A percentile compares a stretch with the other conserved stretches of the same genome.
phyloP scores from a whole-genome alignment of 2,888 invertebrate species.

The Sinopyrophorus schimmeli region DNA sequence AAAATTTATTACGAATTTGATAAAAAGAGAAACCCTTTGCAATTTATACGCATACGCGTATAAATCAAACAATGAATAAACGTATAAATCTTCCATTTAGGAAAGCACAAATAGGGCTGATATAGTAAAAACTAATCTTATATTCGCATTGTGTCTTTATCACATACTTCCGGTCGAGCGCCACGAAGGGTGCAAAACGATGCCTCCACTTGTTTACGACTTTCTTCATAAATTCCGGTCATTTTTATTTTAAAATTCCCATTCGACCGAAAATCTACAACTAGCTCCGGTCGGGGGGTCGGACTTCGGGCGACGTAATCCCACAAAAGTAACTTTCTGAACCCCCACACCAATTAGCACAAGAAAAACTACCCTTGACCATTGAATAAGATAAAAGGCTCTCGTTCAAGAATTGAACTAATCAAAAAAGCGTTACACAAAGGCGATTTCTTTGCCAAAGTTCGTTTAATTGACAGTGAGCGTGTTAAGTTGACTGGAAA shows the following conservation, averaged over 20 bases:
- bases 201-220: constrained; percentile 40
- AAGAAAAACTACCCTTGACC: constrained; percentile 14
- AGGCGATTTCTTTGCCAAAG: constrained; percentile 45
- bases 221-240: constrained; percentile 26
- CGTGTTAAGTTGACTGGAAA: constrained; percentile 47
- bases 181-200: constrained; percentile 37
- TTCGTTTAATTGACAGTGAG: constrained; percentile 49
- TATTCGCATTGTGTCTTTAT: constrained; percentile 43
- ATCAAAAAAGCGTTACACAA: constrained; percentile 46
- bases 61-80: constrained; percentile 26
- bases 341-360: background rate
- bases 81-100: constrained; percentile 24
- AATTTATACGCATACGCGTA: constrained; percentile 29
- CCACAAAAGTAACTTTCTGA: too few species aligned
- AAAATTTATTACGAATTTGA: background rate
- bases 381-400: constrained; percentile 24
- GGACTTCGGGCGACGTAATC: too few species aligned
- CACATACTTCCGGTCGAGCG: constrained; percentile 46
- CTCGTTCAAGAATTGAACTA: constrained; percentile 44
- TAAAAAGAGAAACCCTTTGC: constrained; percentile 10
- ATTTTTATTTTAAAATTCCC: too few species aligned
- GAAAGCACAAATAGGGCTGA: constrained; percentile 33
- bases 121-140: constrained; percentile 43
- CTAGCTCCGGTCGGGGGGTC: too few species aligned
- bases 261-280: too few species aligned